Evolutionary conservation across 1,140 invertebrate genomes (phyloP), one percentile per base, ranked within the genome.

Genomic region (Microplitis mediator): DNA sequence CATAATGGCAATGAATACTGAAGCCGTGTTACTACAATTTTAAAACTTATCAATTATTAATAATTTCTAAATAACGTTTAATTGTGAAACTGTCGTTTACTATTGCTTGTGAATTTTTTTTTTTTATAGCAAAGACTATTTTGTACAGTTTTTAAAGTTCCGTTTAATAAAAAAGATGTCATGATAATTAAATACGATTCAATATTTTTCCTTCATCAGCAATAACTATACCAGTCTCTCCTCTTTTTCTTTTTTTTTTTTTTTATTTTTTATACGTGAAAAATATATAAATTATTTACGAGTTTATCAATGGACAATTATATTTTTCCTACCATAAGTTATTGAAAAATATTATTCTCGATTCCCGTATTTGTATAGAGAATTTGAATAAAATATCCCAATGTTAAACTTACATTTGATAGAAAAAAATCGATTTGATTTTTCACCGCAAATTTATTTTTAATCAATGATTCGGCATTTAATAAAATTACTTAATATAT

Each of bases 201-300:
- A 23, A 23, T 23, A 23, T 23, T 23, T 23, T 23, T 23, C 23
- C 23, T 23, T 23, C 23, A 23, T 23, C 2, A 32, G 65, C 64
- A 71, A 71, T 71, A 71, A 64, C 50, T 71, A 36, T 65, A 39
- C 61, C 61, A 69, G 67, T 69, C 67, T 54, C 61, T 74, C 65
- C 35, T 54, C 2, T 23, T 23, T 23, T 23, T 23, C 2, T 23
- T 23, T 23, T 23, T 23, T 23, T 23, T 23, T 23, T 23, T 45
- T 45, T 45, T 45, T 45, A 0, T 11, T 6, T 45, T 2, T 45
- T 45, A 39, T 50, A 65, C 3, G 52, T 72, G 61, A 72, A 72
- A 72, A 72, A 60, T 72, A 66, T 66, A 67, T 62, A 71, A 63
- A 67, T 51, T 58, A 56, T 51, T 66, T 16, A 39, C 45, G 5